Conservation (phyloP, 2,888 invertebrate species). For the Mermis nigrescens region DNA sequence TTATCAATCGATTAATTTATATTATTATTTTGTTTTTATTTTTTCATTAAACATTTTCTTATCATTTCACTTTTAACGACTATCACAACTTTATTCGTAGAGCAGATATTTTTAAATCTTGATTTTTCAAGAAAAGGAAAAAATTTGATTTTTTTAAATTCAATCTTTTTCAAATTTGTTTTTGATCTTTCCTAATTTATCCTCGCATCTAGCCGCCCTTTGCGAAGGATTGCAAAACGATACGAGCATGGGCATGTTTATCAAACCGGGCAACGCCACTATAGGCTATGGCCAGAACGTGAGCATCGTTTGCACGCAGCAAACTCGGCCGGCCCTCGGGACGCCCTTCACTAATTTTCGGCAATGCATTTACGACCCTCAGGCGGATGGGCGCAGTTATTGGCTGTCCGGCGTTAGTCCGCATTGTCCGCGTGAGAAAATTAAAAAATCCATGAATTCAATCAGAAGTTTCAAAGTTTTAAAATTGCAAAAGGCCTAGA, state of each 20-base stretch:
- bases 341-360: constrained; percentile 65
- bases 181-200: too few species aligned
- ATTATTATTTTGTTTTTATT: too few species aligned
- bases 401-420: constrained; percentile 28
- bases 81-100: too few species aligned
- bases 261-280: constrained; percentile 21
- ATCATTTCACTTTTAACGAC: too few species aligned
- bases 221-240: constrained; percentile 29
- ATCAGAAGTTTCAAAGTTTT: too few species aligned
- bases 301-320: constrained; percentile 25
- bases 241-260: constrained; percentile 25
- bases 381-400: constrained; percentile 39
- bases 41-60: too few species aligned
- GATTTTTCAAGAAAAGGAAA: too few species aligned
- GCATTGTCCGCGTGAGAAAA: constrained; percentile 19
- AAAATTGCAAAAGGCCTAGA: too few species aligned
- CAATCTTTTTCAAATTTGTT: neutral
- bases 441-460: too few species aligned
- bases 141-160: too few species aligned
- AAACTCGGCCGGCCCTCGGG: constrained; percentile 40
- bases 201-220: constrained; percentile 28
- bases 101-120: too few species aligned
- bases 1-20: too few species aligned
- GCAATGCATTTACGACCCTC: constrained; percentile 86
- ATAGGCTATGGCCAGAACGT: constrained; percentile 29